phyloP scores from a whole-genome alignment of 2,888 invertebrate species.

The Leucophora obtusa region DNA sequence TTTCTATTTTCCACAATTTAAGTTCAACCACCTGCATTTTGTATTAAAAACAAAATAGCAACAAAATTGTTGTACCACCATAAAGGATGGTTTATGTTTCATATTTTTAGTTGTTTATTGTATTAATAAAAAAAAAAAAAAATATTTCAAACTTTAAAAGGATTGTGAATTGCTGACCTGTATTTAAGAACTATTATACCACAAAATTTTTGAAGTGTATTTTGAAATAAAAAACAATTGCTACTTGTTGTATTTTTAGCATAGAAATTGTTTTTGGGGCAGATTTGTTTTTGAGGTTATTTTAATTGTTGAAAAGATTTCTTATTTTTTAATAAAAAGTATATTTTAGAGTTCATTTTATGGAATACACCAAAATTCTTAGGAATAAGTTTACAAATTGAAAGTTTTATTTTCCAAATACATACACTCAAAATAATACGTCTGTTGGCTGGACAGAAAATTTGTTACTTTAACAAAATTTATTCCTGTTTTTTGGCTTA shows the following conservation, averaged over 20 bases:
- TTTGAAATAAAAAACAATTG: background rate
- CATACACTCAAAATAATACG: no score
- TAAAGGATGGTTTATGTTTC: slow-evolving; percentile 14
- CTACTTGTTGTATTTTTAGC: background rate
- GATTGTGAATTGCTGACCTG: slow-evolving; percentile 29
- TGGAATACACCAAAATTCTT: no score
- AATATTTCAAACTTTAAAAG: background rate
- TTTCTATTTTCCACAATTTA: slow-evolving; percentile 7
- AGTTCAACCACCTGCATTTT: slow-evolving; percentile 42
- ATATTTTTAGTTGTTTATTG: background rate
- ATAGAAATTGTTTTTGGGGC: background rate
- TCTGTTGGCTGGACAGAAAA: no score
- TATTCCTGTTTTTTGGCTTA: no score
- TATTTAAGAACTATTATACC: background rate
- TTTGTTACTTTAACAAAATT: no score
- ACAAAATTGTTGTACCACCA: slow-evolving; percentile 2
- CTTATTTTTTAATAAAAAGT: no score
- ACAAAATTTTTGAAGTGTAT: background rate
- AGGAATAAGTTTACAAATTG: no score
- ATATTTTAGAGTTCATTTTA: no score
- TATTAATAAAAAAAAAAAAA: slow-evolving; percentile 13
- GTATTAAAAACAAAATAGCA: background rate
- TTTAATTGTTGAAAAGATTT: no score
- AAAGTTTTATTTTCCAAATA: no score
- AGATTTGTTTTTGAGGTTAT: background rate